Evolutionary conservation across 2,888 invertebrate species (phyloP).

Genomic region (Oscheius sp.): DNA sequence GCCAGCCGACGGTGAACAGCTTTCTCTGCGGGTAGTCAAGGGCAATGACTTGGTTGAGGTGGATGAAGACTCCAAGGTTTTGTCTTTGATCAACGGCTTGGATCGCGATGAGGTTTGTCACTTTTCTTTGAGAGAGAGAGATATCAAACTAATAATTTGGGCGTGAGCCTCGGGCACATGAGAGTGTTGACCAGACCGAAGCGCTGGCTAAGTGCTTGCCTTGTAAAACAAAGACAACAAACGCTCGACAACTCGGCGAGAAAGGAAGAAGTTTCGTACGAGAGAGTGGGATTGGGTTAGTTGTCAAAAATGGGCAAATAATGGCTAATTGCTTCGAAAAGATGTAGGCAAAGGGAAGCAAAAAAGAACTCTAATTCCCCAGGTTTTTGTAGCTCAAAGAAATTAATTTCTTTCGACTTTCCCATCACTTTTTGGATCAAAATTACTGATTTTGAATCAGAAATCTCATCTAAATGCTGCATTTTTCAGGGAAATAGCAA

Average conservation of each 20-base stretch:
- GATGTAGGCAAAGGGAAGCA: no score
- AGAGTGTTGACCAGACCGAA: slow-evolving; percentile 24
- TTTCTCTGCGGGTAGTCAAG: slow-evolving; percentile 57
- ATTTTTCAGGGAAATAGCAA: slow-evolving; percentile 53
- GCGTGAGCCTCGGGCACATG: slow-evolving; percentile 25
- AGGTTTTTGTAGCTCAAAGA: no score
- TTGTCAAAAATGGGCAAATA: no score
- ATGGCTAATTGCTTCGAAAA: no score
- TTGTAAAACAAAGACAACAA: slow-evolving; percentile 49
- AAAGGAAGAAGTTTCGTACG: background rate
- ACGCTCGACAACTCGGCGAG: background rate
- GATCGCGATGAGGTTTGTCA: slow-evolving; percentile 61
- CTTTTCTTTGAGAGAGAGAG: background rate
- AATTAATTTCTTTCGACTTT: no score
- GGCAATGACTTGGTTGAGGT: slow-evolving; percentile 60
- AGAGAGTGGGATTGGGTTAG: background rate
- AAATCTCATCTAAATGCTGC: no score
- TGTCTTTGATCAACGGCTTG: slow-evolving; percentile 54
- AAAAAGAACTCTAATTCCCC: no score
- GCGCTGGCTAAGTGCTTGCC: slow-evolving; percentile 45
- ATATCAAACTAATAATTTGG: background rate
- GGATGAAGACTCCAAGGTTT: slow-evolving; percentile 51
- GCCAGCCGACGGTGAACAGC: slow-evolving; percentile 15
- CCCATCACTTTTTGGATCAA: no score
- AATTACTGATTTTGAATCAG: no score